phyloP scores from a whole-genome alignment of 1,140 invertebrate species.

The Drosophila carrolli region DNA sequence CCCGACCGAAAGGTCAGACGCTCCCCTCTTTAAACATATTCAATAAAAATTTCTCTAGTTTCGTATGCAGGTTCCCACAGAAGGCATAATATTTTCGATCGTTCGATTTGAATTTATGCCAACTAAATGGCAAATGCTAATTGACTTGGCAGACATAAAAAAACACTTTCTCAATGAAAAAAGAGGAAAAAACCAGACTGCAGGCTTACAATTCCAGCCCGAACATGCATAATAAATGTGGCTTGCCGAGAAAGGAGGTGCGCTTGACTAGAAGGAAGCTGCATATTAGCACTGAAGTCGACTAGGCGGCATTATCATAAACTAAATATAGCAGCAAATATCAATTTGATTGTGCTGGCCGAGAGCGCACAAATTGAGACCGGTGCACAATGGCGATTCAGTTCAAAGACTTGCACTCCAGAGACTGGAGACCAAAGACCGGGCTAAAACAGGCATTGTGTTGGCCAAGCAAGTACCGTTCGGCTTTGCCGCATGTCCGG shows the following conservation, averaged over 20 bases:
- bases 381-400: conserved; percentile 39
- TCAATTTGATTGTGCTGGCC: conserved; percentile 78
- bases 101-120: conserved; percentile 62
- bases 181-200: conserved; percentile 22
- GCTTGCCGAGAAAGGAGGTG: conserved; percentile 47
- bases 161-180: conserved; percentile 58
- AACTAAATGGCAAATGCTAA: conserved; percentile 70
- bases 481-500: conserved; percentile 64
- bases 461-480: conserved; percentile 70
- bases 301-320: conserved; percentile 77
- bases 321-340: conserved; percentile 83
- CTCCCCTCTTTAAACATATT: conserved; percentile 18
- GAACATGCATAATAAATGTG: conserved; percentile 70
- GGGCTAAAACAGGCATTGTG: conserved; percentile 53
- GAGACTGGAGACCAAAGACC: conserved; percentile 2
- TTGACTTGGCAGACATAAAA: conserved; percentile 65
- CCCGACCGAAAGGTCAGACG: conserved; percentile 25
- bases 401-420: neutral
- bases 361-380: conserved; percentile 72
- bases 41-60: conserved; percentile 51
- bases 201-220: conserved; percentile 4
- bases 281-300: conserved; percentile 57
- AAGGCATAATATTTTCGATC: conserved; percentile 44
- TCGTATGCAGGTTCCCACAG: conserved; percentile 47
- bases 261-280: conserved; percentile 51